These are phyloP conservation scores for Crocuta crocuta DNA, from an alignment of 2,113 vertebrate species.

Conservation along the genomic window DNA sequence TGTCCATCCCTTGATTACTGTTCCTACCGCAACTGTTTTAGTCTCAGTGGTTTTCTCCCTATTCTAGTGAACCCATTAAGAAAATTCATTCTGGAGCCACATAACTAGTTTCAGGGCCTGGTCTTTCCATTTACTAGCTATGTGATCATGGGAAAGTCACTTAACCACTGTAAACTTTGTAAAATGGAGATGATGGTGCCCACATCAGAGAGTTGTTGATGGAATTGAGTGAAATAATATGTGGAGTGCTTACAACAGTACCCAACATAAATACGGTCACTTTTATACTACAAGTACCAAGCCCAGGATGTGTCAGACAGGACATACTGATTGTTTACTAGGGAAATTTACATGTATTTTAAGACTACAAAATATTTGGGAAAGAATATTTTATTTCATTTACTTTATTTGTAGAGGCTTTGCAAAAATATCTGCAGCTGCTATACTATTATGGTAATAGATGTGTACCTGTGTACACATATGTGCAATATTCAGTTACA, in stretches of 20 bases:
- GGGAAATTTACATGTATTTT: neutral
- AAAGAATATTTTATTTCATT: neutral
- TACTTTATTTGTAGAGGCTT: neutral
- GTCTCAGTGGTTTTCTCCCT: neutral
- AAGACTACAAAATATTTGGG: neutral
- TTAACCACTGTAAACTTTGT: neutral
- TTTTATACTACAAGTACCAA: neutral
- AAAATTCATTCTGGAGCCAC: neutral
- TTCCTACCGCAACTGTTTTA: neutral
- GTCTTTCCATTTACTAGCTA: neutral
- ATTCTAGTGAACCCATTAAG: neutral
- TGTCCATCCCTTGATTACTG: neutral
- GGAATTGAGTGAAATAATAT: neutral
- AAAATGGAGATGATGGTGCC: neutral
- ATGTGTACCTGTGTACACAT: neutral
- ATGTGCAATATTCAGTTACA: neutral
- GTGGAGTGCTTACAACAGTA: neutral
- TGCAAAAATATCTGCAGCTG: slow-evolving; percentile 20
- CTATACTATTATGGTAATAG: neutral
- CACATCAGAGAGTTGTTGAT: neutral
- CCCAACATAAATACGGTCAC: neutral
- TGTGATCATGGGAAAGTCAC: neutral
- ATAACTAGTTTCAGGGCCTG: neutral
- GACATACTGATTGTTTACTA: neutral
- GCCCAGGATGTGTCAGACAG: neutral